phyloP scores from a whole-genome alignment of 2,888 invertebrate species.

The Theretra japonica region DNA sequence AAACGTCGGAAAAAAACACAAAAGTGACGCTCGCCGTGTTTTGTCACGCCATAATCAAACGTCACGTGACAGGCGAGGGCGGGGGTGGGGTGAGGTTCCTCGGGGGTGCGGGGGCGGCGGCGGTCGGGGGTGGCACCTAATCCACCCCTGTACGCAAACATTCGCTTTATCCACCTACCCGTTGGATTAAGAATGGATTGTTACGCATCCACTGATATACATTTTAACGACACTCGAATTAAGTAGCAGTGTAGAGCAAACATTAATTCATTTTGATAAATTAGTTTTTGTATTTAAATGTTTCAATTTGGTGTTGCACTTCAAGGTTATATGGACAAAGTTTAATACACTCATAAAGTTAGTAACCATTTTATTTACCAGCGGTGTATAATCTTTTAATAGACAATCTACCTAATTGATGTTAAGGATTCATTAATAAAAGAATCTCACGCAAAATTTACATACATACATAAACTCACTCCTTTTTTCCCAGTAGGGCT shows the following conservation, averaged over 20 bases:
- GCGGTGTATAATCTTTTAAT: too few relatives aligned
- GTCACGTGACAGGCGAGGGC: conserved; percentile 47
- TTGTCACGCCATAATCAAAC: conserved; percentile 63
- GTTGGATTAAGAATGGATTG: conserved; percentile 57
- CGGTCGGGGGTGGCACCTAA: conserved; percentile 38
- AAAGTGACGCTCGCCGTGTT: conserved; percentile 56
- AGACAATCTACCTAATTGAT: too few relatives aligned
- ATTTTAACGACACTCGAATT: background rate
- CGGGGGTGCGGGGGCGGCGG: conserved; percentile 41
- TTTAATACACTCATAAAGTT: background rate
- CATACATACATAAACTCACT: too few relatives aligned
- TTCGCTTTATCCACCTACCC: conserved; percentile 52
- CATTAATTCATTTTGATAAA: background rate
- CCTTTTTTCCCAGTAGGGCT: too few relatives aligned
- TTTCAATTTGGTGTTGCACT: background rate
- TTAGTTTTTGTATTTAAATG: background rate
- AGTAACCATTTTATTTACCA: background rate
- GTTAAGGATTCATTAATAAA: too few relatives aligned
- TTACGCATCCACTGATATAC: conserved; percentile 31
- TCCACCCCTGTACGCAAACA: conserved; percentile 51
- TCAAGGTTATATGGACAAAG: background rate
- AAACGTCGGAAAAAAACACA: conserved; percentile 13
- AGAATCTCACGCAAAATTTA: too few relatives aligned
- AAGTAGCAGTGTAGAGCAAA: background rate
- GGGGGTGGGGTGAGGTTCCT: conserved; percentile 38